Conservation (phyloP, 2,888 invertebrate genomes). For the Fabriciana adippe region DNA sequence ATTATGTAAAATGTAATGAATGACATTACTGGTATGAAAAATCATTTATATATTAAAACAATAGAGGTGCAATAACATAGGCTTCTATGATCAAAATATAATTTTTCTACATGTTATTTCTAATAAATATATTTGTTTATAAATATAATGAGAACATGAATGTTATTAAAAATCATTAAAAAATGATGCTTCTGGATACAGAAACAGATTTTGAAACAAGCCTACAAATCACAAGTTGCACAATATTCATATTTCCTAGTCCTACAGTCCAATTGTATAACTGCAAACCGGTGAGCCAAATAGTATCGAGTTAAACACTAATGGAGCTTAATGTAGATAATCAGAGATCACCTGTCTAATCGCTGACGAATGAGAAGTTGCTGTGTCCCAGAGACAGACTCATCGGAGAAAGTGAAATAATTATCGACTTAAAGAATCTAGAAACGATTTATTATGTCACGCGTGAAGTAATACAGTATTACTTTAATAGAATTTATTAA, state of each 20-base stretch:
- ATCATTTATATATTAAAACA: neutral
- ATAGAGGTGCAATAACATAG: neutral
- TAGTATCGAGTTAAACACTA: conserved; percentile 75
- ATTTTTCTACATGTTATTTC: no score
- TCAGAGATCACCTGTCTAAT: conserved; percentile 69
- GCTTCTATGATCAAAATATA: neutral
- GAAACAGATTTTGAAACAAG: conserved; percentile 11
- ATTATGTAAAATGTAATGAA: conserved; percentile 32
- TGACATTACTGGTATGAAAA: conserved; percentile 6
- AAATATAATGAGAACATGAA: neutral
- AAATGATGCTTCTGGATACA: neutral
- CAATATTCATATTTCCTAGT: conserved; percentile 36
- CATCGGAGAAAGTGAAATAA: conserved; percentile 75
- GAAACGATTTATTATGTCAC: conserved; percentile 38
- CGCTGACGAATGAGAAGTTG: conserved; percentile 69
- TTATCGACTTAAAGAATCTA: conserved; percentile 44
- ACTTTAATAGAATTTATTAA: no score
- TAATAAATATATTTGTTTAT: neutral
- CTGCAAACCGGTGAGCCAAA: conserved; percentile 62
- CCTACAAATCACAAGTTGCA: conserved; percentile 30
- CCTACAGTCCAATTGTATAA: conserved; percentile 58
- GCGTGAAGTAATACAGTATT: no score
- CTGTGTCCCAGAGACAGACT: conserved; percentile 57
- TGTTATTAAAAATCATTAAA: neutral
- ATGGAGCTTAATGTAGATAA: conserved; percentile 70